Base-by-base conservation (phyloP, 1,140 invertebrate genomes). In the Coptotermes formosanus region DNA sequence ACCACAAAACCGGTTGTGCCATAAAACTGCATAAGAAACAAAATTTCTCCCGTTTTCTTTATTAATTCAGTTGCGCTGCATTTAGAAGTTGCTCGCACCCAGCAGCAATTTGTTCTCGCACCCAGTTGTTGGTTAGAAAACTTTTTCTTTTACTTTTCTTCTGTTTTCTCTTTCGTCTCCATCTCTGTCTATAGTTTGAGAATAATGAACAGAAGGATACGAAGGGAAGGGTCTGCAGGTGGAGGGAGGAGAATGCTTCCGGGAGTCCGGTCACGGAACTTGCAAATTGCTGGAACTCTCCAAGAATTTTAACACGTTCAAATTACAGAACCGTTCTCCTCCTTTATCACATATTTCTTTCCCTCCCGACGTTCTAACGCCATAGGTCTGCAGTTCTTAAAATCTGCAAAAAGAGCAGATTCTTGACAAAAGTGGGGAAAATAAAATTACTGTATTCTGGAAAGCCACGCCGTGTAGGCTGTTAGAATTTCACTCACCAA, bases 121-220 rank as follows among this genome's bases (percentile, higher is more conserved):
- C 2, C 25, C 64, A 75, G 64, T 75, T 75, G 7, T 75, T 30
- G 64, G 64, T n/a, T 75, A 75, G 64, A 19, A 16, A n/a, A 30
- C 64, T 75, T 75, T 75, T 23, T 64, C 21, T 59, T 64, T 64
- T 64, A 8, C n/a, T 11, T 75, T 75, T 75, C 16, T 30, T 30
- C n/a, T 75, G n/a, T 16, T 30, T 25, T 30, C 48, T 64, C 12
- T n/a, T 7, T 19, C 19, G 21, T n/a, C 59, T 64, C 8, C 59
- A 64, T 64, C 59, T 64, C n/a, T 75, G 64, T 75, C 64, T n/a
- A 75, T 75, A 30, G 64, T 25, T 75, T 75, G 64, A 75, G 64
- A 30, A 75, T 30, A 75, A 75, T 75, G 64, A 75, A 75, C 64
- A n/a, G 64, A 75, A 75, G 14, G 59, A n/a, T 64, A 11, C 14